Percentiles rank a stretch among this genome's conserved stretches.
Evolutionary conservation across 2,113 vertebrate species (phyloP).

Genomic region (Synodontis membranacea): DNA sequence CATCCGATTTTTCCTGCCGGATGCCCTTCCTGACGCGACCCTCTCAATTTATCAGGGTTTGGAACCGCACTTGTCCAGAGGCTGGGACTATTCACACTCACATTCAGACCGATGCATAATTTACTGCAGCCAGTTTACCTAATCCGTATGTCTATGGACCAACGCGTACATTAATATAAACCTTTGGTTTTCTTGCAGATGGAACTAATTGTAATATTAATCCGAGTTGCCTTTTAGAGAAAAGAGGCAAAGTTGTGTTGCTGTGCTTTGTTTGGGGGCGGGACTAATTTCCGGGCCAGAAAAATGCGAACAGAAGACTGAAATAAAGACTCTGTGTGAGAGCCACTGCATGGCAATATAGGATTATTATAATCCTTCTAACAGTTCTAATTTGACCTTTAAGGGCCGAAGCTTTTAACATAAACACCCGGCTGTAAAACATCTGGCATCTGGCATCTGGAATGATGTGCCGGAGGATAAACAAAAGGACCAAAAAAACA

Average conservation of each 20-base stretch:
- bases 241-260: background rate
- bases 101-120: too few species aligned
- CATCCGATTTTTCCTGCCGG: too few species aligned
- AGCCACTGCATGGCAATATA: background rate
- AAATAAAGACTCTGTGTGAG: too few species aligned
- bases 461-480: constrained; percentile 1
- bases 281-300: background rate
- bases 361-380: background rate
- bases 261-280: background rate
- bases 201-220: background rate
- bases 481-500: background rate
- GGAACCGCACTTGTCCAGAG: too few species aligned
- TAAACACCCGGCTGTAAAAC: constrained; percentile 7
- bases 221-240: background rate
- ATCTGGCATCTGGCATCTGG: background rate
- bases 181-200: background rate
- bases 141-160: too few species aligned
- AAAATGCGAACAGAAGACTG: background rate
- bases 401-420: background rate
- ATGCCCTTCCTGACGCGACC: too few species aligned
- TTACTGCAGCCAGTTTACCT: too few species aligned
- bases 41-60: too few species aligned
- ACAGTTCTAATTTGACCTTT: background rate
- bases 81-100: too few species aligned
- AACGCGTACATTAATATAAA: background rate